Conservation (phyloP, 1,140 invertebrate species). For the Zaprionus gabonicus region DNA sequence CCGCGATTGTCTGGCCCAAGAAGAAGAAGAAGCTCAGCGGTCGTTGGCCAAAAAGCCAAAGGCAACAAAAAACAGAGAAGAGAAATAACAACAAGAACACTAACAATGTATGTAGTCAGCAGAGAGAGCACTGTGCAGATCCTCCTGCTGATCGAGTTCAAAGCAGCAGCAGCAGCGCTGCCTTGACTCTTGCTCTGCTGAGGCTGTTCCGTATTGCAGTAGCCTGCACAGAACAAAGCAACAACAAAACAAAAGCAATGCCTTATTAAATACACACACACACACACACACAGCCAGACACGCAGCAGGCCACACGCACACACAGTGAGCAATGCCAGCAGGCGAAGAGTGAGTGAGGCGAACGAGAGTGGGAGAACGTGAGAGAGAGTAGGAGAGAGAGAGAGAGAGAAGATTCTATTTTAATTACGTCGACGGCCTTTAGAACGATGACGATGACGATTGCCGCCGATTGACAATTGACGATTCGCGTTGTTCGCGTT, state of each 20-base stretch:
- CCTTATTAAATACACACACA: slow-evolving; percentile 14
- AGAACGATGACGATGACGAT: slow-evolving; percentile 38
- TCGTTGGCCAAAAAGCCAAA: slow-evolving; percentile 47
- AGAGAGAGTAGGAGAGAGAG: neutral
- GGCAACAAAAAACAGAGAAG: neutral
- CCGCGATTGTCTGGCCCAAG: slow-evolving; percentile 25
- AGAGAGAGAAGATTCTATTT: slow-evolving; percentile 60
- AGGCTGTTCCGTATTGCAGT: slow-evolving; percentile 66
- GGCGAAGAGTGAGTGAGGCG: neutral
- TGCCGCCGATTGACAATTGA: slow-evolving; percentile 65
- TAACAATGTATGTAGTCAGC: neutral
- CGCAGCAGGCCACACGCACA: slow-evolving; percentile 19
- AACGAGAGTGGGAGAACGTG: slow-evolving; percentile 6
- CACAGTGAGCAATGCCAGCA: slow-evolving; percentile 31
- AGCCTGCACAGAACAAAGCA: slow-evolving; percentile 33
- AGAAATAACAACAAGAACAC: neutral
- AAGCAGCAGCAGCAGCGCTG: slow-evolving; percentile 30
- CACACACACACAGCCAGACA: slow-evolving; percentile 9
- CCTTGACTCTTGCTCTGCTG: slow-evolving; percentile 63
- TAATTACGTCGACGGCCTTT: slow-evolving; percentile 74
- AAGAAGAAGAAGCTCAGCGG: slow-evolving; percentile 16
- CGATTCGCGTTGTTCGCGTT: slow-evolving; percentile 41
- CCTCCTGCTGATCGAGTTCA: slow-evolving; percentile 35
- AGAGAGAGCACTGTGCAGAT: slow-evolving; percentile 16
- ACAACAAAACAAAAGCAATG: slow-evolving; percentile 17